These are phyloP conservation scores for Campopleginae sp. DNA, from an alignment of 2,888 invertebrate species.

Conservation along the genomic window DNA sequence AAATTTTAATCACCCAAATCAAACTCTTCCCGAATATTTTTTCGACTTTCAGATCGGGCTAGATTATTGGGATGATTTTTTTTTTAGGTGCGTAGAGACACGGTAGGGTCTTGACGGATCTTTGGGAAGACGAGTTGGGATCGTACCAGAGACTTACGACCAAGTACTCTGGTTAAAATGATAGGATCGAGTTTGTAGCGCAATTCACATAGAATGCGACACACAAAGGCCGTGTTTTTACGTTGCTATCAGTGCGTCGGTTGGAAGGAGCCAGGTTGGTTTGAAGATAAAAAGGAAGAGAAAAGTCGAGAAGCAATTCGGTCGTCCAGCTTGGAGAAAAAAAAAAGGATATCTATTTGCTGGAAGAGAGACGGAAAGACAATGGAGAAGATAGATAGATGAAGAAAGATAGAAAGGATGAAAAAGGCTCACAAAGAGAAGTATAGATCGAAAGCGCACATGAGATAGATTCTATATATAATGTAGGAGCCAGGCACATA, in stretches of 20 bases:
- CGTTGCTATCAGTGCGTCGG: neutral
- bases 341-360: conserved; percentile 59
- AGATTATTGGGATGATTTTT: too few species aligned
- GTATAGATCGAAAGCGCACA: conserved; percentile 40
- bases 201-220: neutral
- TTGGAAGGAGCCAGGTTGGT: neutral
- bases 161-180: neutral
- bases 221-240: neutral
- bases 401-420: conserved; percentile 1
- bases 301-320: conserved; percentile 57
- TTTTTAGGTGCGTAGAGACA: too few species aligned
- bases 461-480: conserved; percentile 34
- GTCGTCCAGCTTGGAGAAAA: conserved; percentile 34
- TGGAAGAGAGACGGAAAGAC: conserved; percentile 27
- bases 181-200: neutral
- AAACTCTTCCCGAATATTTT: too few species aligned
- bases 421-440: conserved; percentile 20
- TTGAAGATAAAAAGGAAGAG: conserved; percentile 12
- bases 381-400: conserved; percentile 32
- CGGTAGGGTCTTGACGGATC: neutral
- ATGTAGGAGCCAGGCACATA: conserved; percentile 15
- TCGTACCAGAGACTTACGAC: neutral
- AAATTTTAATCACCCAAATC: too few species aligned
- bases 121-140: neutral
- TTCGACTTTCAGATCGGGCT: too few species aligned